Base-by-base conservation (phyloP, 2,797 vertebrate genomes). In the Mus caroli region DNA sequence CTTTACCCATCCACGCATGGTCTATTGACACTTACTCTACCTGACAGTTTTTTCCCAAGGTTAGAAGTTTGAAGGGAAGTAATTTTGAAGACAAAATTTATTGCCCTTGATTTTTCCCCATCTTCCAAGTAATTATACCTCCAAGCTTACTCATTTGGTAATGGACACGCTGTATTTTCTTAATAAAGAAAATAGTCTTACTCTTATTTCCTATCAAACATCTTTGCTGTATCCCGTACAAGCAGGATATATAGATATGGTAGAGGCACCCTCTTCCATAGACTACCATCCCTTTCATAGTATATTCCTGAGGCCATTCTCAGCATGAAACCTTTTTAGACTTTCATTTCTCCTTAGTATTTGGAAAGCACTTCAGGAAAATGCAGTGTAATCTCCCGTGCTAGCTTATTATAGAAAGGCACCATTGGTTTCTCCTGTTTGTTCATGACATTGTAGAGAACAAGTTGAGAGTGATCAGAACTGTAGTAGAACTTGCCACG, bases 21-120 rank as follows among this genome's bases (percentile, higher is more conserved):
- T 52, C 8, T 69, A 88, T 79, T 91, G 85, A 88, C 96, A 85
- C 54, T 84, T 88, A 94, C 87, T 64, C 83, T 40, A 26, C 26
- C 88, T 95, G 83, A 93, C 83, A 79, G 43, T 31, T 26, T 89
- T 89, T 89, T 3, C 28, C 37, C 22, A 91, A 91, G 22, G 34
- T 90, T 91, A 94, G 73, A 88, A 95, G 34, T 90, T 92, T 60
- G 56, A 85, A 95, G 91, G 31, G 62, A 91, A 73, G 69, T 58
- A 43, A 56, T 60, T 96, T 92, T 88, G 67, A 96, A 88, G 85
- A 71, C 34, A 69, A 82, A 93, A 78, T 31, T 78, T 17, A 28
- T 73, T 79, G 28, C 8, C 26, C 9, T 9, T 71, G 58, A 90
- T 11, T 22, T 90, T 92, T 2, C 2, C 19, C 14, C 24, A 12